Evolutionary conservation across 2,797 vertebrate species (phyloP).

Genomic region (Cottoperca gobio): DNA sequence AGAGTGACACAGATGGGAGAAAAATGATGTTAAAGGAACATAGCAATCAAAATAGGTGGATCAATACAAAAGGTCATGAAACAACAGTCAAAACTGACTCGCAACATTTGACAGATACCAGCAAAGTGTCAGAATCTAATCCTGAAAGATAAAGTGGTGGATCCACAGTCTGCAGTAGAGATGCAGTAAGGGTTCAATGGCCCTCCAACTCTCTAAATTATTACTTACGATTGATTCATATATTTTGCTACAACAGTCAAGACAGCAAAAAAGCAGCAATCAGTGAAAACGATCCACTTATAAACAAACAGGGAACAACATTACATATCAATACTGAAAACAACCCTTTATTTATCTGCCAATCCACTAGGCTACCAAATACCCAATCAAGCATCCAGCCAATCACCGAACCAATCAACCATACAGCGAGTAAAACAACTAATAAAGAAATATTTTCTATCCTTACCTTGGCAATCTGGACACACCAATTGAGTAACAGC

Average conservation of each 20-base stretch:
- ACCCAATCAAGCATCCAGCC: not conserved
- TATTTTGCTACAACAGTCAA: not conserved
- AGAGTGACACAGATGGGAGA: not conserved
- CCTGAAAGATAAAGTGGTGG: not conserved
- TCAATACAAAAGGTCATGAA: not conserved
- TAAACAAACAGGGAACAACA: not conserved
- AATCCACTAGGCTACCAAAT: not conserved
- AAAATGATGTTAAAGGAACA: not conserved
- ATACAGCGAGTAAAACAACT: not conserved
- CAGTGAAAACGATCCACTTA: not conserved
- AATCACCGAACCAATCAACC: not conserved
- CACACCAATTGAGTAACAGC: conserved; percentile 98
- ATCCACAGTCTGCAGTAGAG: not conserved
- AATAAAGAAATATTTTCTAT: not conserved
- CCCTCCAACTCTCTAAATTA: not conserved
- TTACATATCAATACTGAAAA: not conserved
- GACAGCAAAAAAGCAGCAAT: not conserved
- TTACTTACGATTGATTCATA: not conserved
- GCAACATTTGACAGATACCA: not conserved
- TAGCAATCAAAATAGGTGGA: not conserved
- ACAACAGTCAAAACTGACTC: not conserved
- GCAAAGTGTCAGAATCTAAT: not conserved
- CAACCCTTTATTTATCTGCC: not conserved
- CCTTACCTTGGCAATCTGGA: conserved; percentile 98
- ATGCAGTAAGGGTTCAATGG: not conserved